Conservation (phyloP, 2,888 invertebrate genomes). For the Drosophila gaucha region DNA sequence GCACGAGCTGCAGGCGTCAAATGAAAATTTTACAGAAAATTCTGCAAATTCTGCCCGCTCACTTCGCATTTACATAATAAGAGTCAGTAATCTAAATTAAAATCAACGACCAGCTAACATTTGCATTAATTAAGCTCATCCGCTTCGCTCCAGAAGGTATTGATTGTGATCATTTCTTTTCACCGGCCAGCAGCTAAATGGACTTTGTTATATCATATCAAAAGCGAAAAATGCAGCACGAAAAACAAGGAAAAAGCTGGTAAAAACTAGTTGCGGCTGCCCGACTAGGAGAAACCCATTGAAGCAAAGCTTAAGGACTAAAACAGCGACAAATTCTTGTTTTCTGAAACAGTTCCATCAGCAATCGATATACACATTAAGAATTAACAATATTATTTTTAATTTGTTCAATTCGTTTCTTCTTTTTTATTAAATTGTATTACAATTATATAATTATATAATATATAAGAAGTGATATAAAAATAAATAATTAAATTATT, state of each 20-base stretch:
- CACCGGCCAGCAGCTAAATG: constrained; percentile 40
- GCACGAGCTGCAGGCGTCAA: neutral
- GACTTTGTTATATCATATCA: constrained; percentile 33
- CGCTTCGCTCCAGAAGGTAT: constrained; percentile 43
- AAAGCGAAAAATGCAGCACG: constrained; percentile 18
- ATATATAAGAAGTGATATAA: no score
- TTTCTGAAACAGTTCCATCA: no score
- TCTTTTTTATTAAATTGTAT: no score
- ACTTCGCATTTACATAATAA: constrained; percentile 50
- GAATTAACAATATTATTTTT: no score
- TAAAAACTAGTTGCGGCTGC: neutral
- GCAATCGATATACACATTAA: no score
- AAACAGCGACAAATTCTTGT: no score
- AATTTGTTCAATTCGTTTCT: no score
- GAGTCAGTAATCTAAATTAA: constrained; percentile 74
- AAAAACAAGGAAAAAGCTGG: constrained; percentile 1
- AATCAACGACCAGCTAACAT: constrained; percentile 69
- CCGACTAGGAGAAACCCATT: constrained; percentile 8
- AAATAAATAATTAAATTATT: no score
- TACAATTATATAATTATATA: no score
- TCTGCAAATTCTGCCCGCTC: constrained; percentile 20
- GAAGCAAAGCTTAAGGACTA: no score
- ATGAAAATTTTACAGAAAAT: neutral
- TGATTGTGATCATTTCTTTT: constrained; percentile 72
- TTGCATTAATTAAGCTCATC: constrained; percentile 74